Percentiles rank a stretch among this genome's conserved stretches.
Conservation (phyloP, 1,140 invertebrate species). For the Portunus trituberculatus region DNA sequence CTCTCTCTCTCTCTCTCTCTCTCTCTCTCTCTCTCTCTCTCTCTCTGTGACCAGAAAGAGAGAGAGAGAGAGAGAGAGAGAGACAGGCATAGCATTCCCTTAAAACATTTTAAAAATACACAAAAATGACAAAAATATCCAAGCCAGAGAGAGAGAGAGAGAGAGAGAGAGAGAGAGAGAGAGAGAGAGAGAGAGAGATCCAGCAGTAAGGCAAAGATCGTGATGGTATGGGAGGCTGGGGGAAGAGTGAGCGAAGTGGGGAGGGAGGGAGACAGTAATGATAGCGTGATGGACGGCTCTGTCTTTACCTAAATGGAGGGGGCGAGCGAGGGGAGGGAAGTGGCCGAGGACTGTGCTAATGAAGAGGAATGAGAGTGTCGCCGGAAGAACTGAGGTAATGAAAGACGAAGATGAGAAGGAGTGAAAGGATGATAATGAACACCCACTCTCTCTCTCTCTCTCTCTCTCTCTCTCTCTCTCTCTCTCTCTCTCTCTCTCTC, state of each 20-base stretch:
- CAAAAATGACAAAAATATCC: no score
- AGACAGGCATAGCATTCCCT: no score
- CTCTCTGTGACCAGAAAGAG: no score
- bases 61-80: no score
- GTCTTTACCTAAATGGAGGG: constrained; percentile 2
- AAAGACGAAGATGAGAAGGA: background rate
- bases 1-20: no score
- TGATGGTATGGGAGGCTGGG: background rate
- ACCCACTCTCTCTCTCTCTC: background rate
- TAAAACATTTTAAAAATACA: no score
- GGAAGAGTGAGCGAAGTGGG: background rate
- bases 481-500: no score
- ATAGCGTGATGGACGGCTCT: background rate
- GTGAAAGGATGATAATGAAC: background rate
- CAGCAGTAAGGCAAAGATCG: background rate
- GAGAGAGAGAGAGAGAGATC: background rate
- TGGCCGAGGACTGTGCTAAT: background rate
- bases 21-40: no score
- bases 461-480: no score
- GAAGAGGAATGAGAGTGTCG: background rate
- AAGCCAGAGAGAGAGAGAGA: constrained; percentile 21
- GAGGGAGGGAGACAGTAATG: constrained; percentile 10
- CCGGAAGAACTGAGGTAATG: background rate
- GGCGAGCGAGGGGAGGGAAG: background rate
- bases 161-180: constrained; percentile 17